phyloP scores from a whole-genome alignment of 2,888 invertebrate genomes.

The Limnephilus auricula region DNA sequence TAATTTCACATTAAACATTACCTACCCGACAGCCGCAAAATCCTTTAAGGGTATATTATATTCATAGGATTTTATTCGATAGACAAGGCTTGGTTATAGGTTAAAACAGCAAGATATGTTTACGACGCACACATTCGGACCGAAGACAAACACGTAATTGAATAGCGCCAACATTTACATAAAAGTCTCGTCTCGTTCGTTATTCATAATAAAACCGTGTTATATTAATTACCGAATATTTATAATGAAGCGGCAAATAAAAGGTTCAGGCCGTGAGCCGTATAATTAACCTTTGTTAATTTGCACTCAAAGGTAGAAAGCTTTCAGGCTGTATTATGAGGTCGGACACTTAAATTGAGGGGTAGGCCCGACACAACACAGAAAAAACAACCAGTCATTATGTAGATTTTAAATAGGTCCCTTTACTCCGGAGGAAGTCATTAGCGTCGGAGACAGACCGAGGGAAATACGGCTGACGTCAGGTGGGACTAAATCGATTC shows the following conservation, averaged over 20 bases:
- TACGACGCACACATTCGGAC: conserved; percentile 25
- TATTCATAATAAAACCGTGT: conserved; percentile 53
- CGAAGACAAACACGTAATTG: conserved; percentile 30
- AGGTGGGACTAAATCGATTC: conserved; percentile 47
- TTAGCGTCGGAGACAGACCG: conserved; percentile 36
- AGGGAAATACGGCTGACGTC: neutral
- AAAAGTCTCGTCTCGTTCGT: conserved; percentile 47
- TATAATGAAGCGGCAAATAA: conserved; percentile 50
- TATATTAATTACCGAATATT: conserved; percentile 55
- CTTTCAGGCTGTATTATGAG: conserved; percentile 47
- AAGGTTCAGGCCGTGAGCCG: conserved; percentile 37
- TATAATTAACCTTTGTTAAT: conserved; percentile 50
- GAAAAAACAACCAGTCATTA: conserved; percentile 55
- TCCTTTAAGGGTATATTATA: neutral
- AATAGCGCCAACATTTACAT: conserved; percentile 51
- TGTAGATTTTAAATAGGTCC: conserved; percentile 43
- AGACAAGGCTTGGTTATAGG: neutral
- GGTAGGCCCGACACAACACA: conserved; percentile 34
- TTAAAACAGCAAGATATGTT: neutral
- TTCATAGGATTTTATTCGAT: neutral
- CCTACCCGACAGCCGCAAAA: neutral
- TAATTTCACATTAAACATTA: neutral
- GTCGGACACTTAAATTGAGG: conserved; percentile 54
- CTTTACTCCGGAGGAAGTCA: conserved; percentile 35
- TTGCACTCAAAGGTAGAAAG: conserved; percentile 51